Base-by-base conservation (phyloP, 2,797 vertebrate genomes). In the Sciurus vulgaris region DNA sequence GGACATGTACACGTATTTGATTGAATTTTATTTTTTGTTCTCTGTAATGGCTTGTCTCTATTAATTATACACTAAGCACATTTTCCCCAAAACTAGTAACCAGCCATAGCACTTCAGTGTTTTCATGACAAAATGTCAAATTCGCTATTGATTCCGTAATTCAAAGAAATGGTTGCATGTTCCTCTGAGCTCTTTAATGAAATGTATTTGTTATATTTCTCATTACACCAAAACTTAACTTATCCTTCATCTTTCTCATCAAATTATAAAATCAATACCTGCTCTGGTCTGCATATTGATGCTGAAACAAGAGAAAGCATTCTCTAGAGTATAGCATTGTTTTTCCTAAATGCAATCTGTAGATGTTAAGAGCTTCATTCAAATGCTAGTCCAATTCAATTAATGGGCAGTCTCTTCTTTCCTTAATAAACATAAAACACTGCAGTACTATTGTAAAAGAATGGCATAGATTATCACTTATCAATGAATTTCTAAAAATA, bases 81-180 rank as follows among this genome's bases (percentile, higher is more conserved):
- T 85, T 47, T 30, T 87, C 41, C 59, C 91, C 86, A 93, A 90
- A 94, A 73, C 63, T 30, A n/a, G 22, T 59, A 96, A 87, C n/a
- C 90, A 96, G 59, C 84, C n/a, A 67, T 54, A 96, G 74, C 20
- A 93, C 54, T 96, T 81, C 2, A 10, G 81, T 84, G 61, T 96
- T 96, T 97, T 92, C n/a, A 81, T 73, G 54, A 91, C 41, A 95
- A 91, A 91, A 96, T 94, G 95, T 84, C 76, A 91, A 94, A 92
- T 84, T 90, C 93, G 91, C 28, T n/a, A 96, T 70, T 94, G 87
- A 74, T 92, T 89, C 35, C 86, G 15, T 87, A 97, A 97, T 83
- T 49, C 44, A 97, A 96, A 98, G 65, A 95, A 91, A 65, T 91
- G 22, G 93, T 88, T 97, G 91, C 93, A 94, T 85, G 85, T 56